Evolutionary conservation across 2,888 invertebrate genomes (phyloP).

Genomic region (Tiliacea citrago): DNA sequence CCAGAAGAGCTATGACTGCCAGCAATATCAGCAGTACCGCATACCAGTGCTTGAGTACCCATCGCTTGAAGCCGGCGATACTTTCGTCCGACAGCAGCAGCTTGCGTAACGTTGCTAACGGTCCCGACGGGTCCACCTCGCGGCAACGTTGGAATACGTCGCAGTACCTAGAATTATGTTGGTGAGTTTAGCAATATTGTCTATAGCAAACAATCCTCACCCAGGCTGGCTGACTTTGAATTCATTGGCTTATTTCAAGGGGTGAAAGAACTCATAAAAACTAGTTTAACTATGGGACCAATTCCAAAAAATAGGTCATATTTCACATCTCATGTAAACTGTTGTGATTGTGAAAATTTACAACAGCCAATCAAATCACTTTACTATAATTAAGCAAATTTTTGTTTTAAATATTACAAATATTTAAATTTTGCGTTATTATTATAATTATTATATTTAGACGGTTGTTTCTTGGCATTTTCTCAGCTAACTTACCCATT

Average conservation of each 20-base stretch:
- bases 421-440: not conserved
- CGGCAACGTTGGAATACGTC: constrained; percentile 94
- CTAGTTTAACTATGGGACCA: not conserved
- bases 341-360: not conserved
- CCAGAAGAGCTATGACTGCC: constrained; percentile 94
- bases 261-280: not conserved
- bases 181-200: not conserved
- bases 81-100: constrained; percentile 97
- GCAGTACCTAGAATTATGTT: constrained; percentile 85
- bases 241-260: not conserved
- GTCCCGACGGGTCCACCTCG: constrained; percentile 98
- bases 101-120: constrained; percentile 96
- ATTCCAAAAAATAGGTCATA: not conserved
- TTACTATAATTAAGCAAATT: not conserved
- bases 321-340: not conserved
- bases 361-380: not conserved
- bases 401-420: not conserved
- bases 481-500: constrained; percentile 91
- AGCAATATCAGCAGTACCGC: constrained; percentile 94
- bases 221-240: no score
- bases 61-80: constrained; percentile 96
- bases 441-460: not conserved
- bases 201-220: not conserved
- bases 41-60: constrained; percentile 98
- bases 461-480: not conserved